A percentile compares a stretch with the other conserved stretches of the same genome.
Conservation (phyloP, 2,888 invertebrate genomes). For the Muscina levida region DNA sequence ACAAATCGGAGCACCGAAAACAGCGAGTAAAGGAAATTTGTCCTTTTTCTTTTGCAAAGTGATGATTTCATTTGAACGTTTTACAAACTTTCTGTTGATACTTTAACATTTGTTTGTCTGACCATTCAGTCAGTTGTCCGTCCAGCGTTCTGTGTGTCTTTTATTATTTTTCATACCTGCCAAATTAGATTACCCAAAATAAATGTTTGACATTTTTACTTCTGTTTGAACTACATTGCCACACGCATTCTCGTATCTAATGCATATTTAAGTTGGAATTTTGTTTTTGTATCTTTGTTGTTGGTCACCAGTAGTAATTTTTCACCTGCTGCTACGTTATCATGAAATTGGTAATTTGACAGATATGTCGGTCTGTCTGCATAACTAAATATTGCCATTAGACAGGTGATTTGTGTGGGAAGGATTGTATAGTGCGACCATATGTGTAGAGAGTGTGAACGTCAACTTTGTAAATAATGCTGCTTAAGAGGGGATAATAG, state of each 20-base stretch:
- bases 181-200: conserved; percentile 13
- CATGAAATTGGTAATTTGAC: conserved; percentile 31
- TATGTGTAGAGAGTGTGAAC: too few relatives aligned
- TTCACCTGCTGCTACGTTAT: conserved; percentile 56
- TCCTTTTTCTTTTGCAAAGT: background rate
- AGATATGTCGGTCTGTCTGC: background rate
- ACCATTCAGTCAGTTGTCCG: too few relatives aligned
- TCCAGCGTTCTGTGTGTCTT: background rate
- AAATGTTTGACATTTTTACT: conserved; percentile 7
- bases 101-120: conserved; percentile 3
- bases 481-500: too few relatives aligned
- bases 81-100: background rate
- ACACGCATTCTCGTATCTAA: conserved; percentile 19
- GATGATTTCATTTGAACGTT: conserved; percentile 18
- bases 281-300: conserved; percentile 15
- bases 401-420: background rate
- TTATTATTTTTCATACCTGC: background rate
- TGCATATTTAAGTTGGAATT: background rate
- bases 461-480: too few relatives aligned
- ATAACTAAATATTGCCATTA: conserved; percentile 18
- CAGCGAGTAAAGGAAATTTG: background rate
- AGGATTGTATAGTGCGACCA: too few relatives aligned
- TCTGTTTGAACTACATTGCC: conserved; percentile 9
- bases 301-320: conserved; percentile 26
- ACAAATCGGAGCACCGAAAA: conserved; percentile 6